These are phyloP conservation scores for Silurus aristotelis DNA, from an alignment of 2,797 vertebrate species.

Conservation along the genomic window DNA sequence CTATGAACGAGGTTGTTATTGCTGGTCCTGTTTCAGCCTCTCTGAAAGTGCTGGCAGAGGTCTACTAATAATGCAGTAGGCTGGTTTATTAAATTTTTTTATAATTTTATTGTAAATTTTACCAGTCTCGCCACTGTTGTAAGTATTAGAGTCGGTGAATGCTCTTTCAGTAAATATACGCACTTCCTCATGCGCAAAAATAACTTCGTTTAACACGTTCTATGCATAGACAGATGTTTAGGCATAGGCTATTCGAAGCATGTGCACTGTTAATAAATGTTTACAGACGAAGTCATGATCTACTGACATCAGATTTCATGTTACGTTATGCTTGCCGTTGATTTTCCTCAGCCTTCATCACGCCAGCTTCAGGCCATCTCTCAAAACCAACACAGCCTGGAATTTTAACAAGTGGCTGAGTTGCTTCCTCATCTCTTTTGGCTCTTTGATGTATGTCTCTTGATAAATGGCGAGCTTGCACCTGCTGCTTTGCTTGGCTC, in stretches of 20 bases:
- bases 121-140: background rate
- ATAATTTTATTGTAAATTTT: background rate
- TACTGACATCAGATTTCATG: background rate
- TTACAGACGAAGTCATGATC: background rate
- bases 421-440: conserved; percentile 9
- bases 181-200: background rate
- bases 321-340: background rate
- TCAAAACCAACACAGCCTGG: conserved; percentile 17
- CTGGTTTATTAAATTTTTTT: background rate
- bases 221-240: background rate
- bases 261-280: background rate
- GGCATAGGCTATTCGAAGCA: background rate
- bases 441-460: conserved; percentile 16
- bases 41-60: background rate
- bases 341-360: background rate
- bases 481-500: conserved; percentile 24
- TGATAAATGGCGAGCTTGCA: background rate
- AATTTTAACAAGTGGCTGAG: background rate
- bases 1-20: background rate
- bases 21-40: background rate
- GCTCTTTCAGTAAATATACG: background rate
- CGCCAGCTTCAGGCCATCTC: background rate
- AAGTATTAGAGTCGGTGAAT: background rate
- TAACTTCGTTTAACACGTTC: background rate
- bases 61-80: background rate